These are phyloP conservation scores for Linnaemya tessellans DNA, from an alignment of 2,888 invertebrate species.

Conservation along the genomic window DNA sequence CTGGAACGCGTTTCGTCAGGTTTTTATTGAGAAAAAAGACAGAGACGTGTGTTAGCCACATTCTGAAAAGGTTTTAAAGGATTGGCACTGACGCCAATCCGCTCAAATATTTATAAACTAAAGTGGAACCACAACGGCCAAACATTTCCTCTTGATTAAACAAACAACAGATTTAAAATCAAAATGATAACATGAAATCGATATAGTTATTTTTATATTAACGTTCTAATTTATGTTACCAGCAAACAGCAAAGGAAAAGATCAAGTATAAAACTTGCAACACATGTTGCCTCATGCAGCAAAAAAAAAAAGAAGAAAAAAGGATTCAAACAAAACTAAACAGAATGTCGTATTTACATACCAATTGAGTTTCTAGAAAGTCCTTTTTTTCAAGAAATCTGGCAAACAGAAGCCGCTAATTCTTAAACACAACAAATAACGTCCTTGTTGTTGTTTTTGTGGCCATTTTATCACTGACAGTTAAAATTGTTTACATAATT, in stretches of 20 bases:
- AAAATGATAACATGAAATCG: conserved; percentile 40
- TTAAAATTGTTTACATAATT: conserved; percentile 69
- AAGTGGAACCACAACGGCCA: conserved; percentile 27
- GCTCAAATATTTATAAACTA: not conserved
- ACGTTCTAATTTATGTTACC: conserved; percentile 2
- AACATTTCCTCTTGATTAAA: conserved; percentile 45
- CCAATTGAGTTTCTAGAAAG: conserved; percentile 47
- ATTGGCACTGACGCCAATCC: not conserved
- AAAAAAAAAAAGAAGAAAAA: too few relatives aligned
- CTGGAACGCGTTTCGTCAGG: too few relatives aligned
- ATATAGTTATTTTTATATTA: conserved; percentile 9
- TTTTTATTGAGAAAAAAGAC: too few relatives aligned
- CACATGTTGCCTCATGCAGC: conserved; percentile 49
- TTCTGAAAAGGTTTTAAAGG: too few relatives aligned
- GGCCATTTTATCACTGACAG: conserved; percentile 51
- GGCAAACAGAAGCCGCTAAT: conserved; percentile 65
- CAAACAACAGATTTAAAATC: conserved; percentile 25
- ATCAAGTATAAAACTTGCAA: conserved; percentile 33
- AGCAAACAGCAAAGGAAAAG: conserved; percentile 1
- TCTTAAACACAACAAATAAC: conserved; percentile 20
- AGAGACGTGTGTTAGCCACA: too few relatives aligned
- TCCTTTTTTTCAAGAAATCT: conserved; percentile 48
- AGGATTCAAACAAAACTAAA: conserved; percentile 37
- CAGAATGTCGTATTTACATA: not conserved
- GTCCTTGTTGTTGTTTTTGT: conserved; percentile 37